phyloP scores from a whole-genome alignment of 1,140 invertebrate genomes.

The Caerostris darwini region DNA sequence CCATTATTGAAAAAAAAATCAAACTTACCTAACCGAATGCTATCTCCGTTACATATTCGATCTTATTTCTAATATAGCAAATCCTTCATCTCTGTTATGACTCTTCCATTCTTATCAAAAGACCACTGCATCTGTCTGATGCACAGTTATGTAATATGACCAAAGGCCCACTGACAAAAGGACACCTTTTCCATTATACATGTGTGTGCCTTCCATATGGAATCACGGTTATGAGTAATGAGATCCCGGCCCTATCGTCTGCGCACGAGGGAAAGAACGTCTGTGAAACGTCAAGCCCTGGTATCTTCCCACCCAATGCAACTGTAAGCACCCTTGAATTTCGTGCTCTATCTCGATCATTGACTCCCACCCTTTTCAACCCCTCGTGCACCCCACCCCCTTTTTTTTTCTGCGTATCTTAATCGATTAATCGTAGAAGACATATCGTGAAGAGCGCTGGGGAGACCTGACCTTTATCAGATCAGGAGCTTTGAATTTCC shows the following conservation, averaged over 20 bases:
- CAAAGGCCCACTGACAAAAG: neutral
- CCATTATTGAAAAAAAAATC: too few species aligned
- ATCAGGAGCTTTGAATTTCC: neutral
- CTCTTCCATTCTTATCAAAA: neutral
- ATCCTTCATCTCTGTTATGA: neutral
- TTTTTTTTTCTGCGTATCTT: neutral
- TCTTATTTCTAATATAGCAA: neutral
- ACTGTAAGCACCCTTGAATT: slow-evolving; percentile 17
- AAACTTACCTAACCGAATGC: too few species aligned
- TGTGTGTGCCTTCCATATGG: neutral
- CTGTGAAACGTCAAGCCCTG: slow-evolving; percentile 39
- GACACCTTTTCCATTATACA: slow-evolving; percentile 1
- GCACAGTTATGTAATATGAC: neutral
- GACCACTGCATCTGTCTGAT: neutral
- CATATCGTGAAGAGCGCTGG: neutral
- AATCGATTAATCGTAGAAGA: slow-evolving; percentile 28
- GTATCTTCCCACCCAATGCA: slow-evolving; percentile 16
- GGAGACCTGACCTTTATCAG: neutral
- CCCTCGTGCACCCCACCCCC: neutral
- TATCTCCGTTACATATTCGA: too few species aligned
- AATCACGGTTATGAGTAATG: slow-evolving; percentile 47
- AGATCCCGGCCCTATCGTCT: slow-evolving; percentile 4
- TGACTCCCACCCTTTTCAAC: slow-evolving; percentile 8
- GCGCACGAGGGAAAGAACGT: neutral
- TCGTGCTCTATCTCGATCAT: slow-evolving; percentile 44